These are phyloP conservation scores for Scopus umbretta DNA, from an alignment of 2,113 vertebrate genomes.

Conservation along the genomic window DNA sequence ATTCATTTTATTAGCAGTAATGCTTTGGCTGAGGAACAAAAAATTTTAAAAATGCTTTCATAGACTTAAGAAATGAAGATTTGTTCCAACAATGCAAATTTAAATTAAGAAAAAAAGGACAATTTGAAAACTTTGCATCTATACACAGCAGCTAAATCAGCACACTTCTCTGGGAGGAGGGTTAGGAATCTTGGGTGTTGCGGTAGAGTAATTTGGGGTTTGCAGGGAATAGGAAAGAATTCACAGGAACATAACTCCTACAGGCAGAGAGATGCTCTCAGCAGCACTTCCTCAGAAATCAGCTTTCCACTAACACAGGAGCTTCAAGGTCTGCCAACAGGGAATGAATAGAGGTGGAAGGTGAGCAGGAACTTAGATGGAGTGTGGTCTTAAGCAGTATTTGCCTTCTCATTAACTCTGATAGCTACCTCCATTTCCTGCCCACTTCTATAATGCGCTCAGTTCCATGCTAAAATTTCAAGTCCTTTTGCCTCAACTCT, in stretches of 20 bases:
- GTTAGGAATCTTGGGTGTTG: not conserved
- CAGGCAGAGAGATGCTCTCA: not conserved
- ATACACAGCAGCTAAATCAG: not conserved
- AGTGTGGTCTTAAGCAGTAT: not conserved
- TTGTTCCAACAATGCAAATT: not conserved
- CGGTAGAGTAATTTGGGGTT: not conserved
- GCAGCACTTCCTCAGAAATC: not conserved
- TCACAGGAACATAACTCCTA: not conserved
- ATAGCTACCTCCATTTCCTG: not conserved
- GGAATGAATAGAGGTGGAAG: not conserved
- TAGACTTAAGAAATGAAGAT: not conserved
- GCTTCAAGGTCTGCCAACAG: not conserved
- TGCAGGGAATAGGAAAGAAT: not conserved
- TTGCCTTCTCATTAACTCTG: not conserved
- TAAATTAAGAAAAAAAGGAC: not conserved
- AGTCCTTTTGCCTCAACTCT: not conserved
- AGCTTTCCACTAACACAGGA: not conserved
- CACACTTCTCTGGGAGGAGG: not conserved
- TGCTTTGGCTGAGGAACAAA: not conserved
- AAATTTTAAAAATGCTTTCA: not conserved
- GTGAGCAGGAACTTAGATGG: not conserved
- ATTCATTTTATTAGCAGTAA: not conserved
- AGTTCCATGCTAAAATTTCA: not conserved
- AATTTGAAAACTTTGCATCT: not conserved
- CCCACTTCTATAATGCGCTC: not conserved